Percentiles rank a stretch among this genome's conserved stretches.
These are phyloP conservation scores for Sminthurides bifidus DNA, from an alignment of 1,140 invertebrate species.

Conservation along the genomic window DNA sequence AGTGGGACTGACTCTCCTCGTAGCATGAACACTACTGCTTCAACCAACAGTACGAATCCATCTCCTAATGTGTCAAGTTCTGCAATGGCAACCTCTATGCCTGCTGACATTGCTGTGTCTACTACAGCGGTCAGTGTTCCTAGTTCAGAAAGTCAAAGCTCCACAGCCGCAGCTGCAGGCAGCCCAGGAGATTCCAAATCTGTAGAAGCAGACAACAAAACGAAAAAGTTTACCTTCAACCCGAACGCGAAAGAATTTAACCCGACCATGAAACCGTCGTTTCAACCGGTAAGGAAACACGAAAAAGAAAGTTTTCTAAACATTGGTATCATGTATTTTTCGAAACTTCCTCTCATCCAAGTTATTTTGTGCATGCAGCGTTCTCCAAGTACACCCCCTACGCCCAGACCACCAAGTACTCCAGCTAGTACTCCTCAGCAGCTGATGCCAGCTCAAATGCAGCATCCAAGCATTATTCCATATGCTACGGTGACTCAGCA, in stretches of 20 bases:
- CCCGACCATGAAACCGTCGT: conserved; percentile 64
- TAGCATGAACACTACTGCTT: not conserved
- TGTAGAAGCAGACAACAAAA: conserved; percentile 47
- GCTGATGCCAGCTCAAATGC: conserved; percentile 13
- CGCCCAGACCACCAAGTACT: conserved; percentile 29
- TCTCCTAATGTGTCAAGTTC: conserved; percentile 7
- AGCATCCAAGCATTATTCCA: conserved; percentile 7
- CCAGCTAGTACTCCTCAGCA: conserved; percentile 26
- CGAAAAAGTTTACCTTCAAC: conserved; percentile 69
- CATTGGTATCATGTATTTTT: not conserved
- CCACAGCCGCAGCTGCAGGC: conserved; percentile 12
- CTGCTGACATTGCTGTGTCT: conserved; percentile 11
- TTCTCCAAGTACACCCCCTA: conserved; percentile 30
- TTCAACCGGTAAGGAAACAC: conserved; percentile 56
- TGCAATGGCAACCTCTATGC: not conserved
- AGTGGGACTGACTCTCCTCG: conserved; percentile 30
- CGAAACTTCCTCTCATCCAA: not conserved
- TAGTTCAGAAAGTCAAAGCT: not conserved
- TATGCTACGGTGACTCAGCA: conserved; percentile 11
- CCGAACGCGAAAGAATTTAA: conserved; percentile 84
- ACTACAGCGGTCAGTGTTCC: conserved; percentile 10
- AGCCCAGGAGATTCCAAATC: conserved; percentile 25
- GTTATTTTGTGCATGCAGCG: conserved; percentile 12
- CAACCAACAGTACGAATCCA: conserved; percentile 1
- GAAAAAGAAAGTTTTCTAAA: not conserved